Evolutionary conservation across 1,140 invertebrate genomes (phyloP).

Genomic region (Halyomorpha halys): DNA sequence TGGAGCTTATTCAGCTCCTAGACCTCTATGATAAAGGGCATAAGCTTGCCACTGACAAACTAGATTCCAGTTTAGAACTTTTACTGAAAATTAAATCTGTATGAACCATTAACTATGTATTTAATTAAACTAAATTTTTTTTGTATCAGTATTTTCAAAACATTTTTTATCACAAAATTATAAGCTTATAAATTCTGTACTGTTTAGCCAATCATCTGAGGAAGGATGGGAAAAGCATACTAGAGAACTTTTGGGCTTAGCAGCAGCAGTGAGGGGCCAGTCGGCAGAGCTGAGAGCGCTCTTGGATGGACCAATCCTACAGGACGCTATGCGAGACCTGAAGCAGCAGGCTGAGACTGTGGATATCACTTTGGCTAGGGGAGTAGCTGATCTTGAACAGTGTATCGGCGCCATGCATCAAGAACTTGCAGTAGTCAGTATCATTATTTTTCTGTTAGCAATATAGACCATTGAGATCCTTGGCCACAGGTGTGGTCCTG

Average conservation of each 20-base stretch:
- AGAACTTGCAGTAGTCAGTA: slow-evolving; percentile 46
- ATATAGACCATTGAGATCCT: too few species aligned
- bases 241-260: slow-evolving; percentile 49
- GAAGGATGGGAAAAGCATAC: slow-evolving; percentile 60
- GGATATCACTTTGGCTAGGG: slow-evolving; percentile 51
- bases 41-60: too few species aligned
- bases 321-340: slow-evolving; percentile 54
- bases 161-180: too few species aligned
- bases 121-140: too few species aligned
- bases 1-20: too few species aligned
- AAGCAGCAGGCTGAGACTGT: slow-evolving; percentile 60
- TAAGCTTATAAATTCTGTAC: slow-evolving; percentile 21
- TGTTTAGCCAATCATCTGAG: slow-evolving; percentile 49
- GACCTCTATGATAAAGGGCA: too few species aligned
- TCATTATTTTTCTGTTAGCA: background rate
- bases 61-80: too few species aligned
- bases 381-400: slow-evolving; percentile 51
- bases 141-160: too few species aligned
- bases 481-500: too few species aligned
- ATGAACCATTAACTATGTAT: too few species aligned
- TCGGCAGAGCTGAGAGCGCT: slow-evolving; percentile 50
- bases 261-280: slow-evolving; percentile 49
- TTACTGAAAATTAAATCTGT: too few species aligned
- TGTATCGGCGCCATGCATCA: slow-evolving; percentile 51
- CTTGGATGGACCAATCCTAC: slow-evolving; percentile 47